phyloP scores from a whole-genome alignment of 1,140 invertebrate species.

The Listronotus oregonensis region DNA sequence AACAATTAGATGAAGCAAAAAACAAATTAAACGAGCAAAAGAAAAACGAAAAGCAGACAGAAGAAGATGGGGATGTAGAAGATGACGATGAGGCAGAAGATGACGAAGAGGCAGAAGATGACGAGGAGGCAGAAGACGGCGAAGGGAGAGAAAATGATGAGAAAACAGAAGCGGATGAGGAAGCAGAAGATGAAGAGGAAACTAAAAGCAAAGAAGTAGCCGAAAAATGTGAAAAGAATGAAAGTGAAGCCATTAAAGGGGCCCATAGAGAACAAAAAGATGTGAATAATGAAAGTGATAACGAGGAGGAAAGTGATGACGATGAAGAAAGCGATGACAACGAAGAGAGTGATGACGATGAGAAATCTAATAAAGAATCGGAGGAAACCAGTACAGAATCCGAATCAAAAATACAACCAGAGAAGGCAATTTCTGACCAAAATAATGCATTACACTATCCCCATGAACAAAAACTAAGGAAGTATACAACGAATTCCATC shows the following conservation, averaged over 20 bases:
- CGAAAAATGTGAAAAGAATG: constrained; percentile 6
- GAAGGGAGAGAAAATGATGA: constrained; percentile 2
- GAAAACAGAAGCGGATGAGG: constrained; percentile 25
- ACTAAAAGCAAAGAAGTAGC: constrained; percentile 16
- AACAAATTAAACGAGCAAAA: constrained; percentile 17
- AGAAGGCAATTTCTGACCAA: background rate
- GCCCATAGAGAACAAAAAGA: no score
- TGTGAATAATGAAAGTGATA: no score
- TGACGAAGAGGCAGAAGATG: constrained; percentile 33
- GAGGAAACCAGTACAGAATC: background rate
- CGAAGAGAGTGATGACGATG: background rate
- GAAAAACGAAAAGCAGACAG: background rate
- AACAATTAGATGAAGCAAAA: constrained; percentile 24
- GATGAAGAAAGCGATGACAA: constrained; percentile 22
- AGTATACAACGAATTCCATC: constrained; percentile 11
- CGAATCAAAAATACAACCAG: constrained; percentile 11
- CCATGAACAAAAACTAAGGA: constrained; percentile 15
- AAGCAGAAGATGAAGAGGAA: constrained; percentile 11
- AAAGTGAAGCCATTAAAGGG: background rate
- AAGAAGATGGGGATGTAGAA: constrained; percentile 31
- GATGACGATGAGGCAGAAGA: constrained; percentile 17
- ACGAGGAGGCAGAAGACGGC: constrained; percentile 21
- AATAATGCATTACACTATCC: constrained; percentile 15
- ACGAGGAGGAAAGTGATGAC: constrained; percentile 14
- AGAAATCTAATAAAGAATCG: background rate